Conservation (phyloP, 2,113 vertebrate genomes). For the Lipotes vexillifer region DNA sequence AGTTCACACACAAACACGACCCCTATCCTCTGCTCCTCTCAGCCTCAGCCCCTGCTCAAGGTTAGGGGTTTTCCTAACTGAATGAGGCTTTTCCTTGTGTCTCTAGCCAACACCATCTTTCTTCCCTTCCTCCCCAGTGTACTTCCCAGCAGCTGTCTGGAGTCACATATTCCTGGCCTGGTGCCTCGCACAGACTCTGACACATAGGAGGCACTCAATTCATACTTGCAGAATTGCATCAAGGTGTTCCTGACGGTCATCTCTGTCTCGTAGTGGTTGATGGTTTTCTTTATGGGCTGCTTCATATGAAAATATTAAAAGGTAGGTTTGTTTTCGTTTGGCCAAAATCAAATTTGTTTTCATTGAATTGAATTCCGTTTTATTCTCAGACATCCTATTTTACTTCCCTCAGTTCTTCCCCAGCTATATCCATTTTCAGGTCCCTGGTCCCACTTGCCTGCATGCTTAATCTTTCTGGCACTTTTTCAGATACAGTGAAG, state of each 20-base stretch:
- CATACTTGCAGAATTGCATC: not conserved
- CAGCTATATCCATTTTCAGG: not conserved
- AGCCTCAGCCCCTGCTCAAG: not conserved
- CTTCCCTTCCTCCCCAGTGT: not conserved
- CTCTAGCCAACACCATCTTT: not conserved
- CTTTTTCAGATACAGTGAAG: not conserved
- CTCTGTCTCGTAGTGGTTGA: not conserved
- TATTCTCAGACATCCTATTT: not conserved
- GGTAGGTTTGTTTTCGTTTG: not conserved
- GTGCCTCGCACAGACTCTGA: not conserved
- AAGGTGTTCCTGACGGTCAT: not conserved
- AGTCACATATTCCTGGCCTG: constrained; percentile 38
- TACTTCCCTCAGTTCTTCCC: not conserved
- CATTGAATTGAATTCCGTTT: not conserved
- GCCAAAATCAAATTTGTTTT: not conserved
- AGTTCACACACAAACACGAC: not conserved
- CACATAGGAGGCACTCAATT: not conserved
- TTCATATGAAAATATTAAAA: not conserved
- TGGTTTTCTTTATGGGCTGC: not conserved
- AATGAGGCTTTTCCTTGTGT: not conserved
- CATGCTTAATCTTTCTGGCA: not conserved
- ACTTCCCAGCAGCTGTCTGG: not conserved
- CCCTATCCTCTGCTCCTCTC: rapidly evolving
- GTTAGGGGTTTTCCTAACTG: not conserved
- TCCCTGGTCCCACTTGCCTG: not conserved